phyloP scores from a whole-genome alignment of 2,797 vertebrate genomes.

The Galagoides demidoff region DNA sequence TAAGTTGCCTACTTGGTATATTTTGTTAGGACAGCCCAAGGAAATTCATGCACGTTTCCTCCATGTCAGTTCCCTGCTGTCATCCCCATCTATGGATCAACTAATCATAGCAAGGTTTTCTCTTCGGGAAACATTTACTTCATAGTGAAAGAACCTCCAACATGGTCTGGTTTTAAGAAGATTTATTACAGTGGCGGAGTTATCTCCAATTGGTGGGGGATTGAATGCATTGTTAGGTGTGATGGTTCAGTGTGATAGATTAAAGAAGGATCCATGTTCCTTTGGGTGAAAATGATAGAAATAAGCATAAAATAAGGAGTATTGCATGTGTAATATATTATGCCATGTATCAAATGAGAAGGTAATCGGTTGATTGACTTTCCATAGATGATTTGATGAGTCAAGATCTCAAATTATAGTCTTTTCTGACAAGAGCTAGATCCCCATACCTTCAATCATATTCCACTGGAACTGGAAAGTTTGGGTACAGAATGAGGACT shows the following conservation, averaged over 20 bases:
- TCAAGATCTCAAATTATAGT: neutral
- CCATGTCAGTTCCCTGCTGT: neutral
- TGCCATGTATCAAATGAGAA: neutral
- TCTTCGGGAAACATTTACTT: neutral
- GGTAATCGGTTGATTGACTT: neutral
- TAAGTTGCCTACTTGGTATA: neutral
- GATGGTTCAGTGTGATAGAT: neutral
- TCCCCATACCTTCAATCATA: neutral
- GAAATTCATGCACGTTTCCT: neutral
- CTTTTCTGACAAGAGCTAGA: neutral
- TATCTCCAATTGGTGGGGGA: neutral
- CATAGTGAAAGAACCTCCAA: neutral
- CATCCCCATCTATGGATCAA: neutral
- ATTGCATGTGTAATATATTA: neutral
- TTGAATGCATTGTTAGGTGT: neutral
- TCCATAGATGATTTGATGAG: neutral
- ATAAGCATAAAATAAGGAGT: neutral
- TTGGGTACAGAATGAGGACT: neutral
- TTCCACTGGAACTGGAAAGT: neutral
- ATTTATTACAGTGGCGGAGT: neutral
- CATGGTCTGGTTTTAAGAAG: neutral
- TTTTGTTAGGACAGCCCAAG: neutral
- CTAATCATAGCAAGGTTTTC: neutral
- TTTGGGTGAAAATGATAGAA: neutral
- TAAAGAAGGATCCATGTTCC: neutral